These are phyloP conservation scores for Stigmatopora argus DNA, from an alignment of 2,113 vertebrate species.

Conservation along the genomic window DNA sequence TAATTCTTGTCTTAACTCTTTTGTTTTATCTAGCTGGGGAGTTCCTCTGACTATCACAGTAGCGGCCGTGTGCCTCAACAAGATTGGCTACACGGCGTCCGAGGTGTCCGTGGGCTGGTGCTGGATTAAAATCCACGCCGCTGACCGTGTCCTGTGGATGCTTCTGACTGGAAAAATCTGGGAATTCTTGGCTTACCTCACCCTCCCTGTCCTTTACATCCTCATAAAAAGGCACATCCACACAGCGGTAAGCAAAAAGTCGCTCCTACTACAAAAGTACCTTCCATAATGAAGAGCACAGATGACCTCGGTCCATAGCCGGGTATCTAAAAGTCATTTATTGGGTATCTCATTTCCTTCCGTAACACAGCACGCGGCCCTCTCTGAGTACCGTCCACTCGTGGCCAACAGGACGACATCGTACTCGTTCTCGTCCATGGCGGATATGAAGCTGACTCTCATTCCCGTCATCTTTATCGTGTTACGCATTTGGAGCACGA, in stretches of 20 bases:
- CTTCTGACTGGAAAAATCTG: constrained; percentile 87
- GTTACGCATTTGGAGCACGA: constrained; percentile 90
- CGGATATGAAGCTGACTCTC: constrained; percentile 84
- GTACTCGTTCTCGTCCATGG: constrained; percentile 68
- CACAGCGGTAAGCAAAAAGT: constrained; percentile 74
- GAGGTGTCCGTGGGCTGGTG: constrained; percentile 97
- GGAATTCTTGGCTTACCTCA: constrained; percentile 90
- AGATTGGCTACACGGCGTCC: constrained; percentile 91
- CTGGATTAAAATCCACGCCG: constrained; percentile 79
- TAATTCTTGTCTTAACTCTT: neutral
- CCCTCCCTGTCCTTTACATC: constrained; percentile 82
- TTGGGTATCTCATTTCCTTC: neutral
- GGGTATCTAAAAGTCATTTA: neutral
- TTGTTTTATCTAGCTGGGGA: constrained; percentile 78
- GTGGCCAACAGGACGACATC: constrained; percentile 61
- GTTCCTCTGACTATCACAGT: constrained; percentile 82
- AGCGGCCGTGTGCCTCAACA: constrained; percentile 77
- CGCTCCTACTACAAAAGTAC: neutral
- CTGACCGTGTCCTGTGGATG: constrained; percentile 89
- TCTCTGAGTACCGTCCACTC: constrained; percentile 91
- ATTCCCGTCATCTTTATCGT: constrained; percentile 90
- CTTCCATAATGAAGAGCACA: no score
- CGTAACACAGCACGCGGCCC: constrained; percentile 75
- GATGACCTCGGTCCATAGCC: neutral
- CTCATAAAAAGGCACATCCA: constrained; percentile 88